phyloP scores from a whole-genome alignment of 2,113 vertebrate genomes.

The Hippoglossus stenolepis region DNA sequence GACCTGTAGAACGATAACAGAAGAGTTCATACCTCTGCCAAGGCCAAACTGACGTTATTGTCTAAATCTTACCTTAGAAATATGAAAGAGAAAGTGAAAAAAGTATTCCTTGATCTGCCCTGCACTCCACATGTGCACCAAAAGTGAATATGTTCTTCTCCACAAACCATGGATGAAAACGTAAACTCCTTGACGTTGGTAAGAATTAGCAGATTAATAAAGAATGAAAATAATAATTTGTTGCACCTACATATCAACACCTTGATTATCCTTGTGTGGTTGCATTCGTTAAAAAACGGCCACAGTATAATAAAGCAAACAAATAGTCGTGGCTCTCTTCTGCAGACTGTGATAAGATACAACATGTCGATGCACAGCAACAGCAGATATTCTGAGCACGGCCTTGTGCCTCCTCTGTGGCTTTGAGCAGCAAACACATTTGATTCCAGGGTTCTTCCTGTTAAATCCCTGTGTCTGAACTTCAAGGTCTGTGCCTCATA shows the following conservation, averaged over 20 bases:
- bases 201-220: neutral
- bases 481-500: constrained; percentile 61
- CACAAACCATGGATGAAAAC: neutral
- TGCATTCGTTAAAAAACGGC: neutral
- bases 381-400: neutral
- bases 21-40: no score
- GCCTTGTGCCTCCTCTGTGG: neutral
- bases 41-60: no score
- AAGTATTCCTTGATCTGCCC: no score
- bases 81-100: no score
- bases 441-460: constrained; percentile 29
- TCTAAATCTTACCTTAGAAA: no score
- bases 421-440: constrained; percentile 53
- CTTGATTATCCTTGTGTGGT: neutral
- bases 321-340: no score
- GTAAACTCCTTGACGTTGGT: neutral
- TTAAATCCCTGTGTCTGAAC: constrained; percentile 53
- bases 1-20: no score
- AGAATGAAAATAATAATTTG: neutral
- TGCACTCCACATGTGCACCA: no score
- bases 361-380: neutral
- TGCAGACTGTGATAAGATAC: neutral
- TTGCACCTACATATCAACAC: neutral
- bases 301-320: neutral
- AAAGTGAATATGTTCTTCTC: no score